Base-by-base conservation (phyloP, 2,797 vertebrate species). In the Gila robusta region DNA sequence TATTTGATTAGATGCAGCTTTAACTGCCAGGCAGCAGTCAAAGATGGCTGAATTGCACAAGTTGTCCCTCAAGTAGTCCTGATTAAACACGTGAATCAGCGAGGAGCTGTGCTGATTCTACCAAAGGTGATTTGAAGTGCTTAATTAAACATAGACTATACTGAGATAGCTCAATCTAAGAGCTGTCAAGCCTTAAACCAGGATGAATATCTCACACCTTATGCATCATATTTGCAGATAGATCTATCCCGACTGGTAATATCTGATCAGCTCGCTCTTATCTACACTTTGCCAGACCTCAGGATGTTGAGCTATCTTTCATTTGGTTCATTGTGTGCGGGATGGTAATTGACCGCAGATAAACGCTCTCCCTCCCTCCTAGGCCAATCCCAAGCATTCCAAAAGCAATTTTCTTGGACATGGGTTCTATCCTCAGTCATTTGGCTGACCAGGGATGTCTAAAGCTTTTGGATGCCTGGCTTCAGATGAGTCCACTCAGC, bases 321-420 rank as follows among this genome's bases (percentile, higher is more conserved):
- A 93, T 94, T 94, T 93, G 91, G 93, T 93, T 94, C 93, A 93
- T 95, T 94, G 93, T 94, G 92, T 91, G 91, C 85, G 74, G 88
- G 90, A 93, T 91, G 91, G 93, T 94, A 95, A 95, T 95, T 95
- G 94, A 92, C 91, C 92, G 86, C 91, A 94, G 93, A 96, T 94
- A 94, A 94, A 92, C 93, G 90, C 91, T 91, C 90, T 85, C 89
- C 93, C 84, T 86, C 81, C 64, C 66, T 67, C 76, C 90, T 88
- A 80, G 89, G 89, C 90, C 91, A 87, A 86, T 91, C 91, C 88
- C 69, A 82, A 83, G 89, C 82, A 39, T 91, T 89, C 89, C 82
- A 54, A 91, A 93, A 91, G 91, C 91, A 92, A 92, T 93, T 92
- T 92, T 91, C 91, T 88, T 90, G 89, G 92, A 93, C 92, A 93